Evolutionary conservation across 2,797 vertebrate genomes (phyloP), one percentile per base, ranked within the genome.

Genomic region (Anguilla obscura): DNA sequence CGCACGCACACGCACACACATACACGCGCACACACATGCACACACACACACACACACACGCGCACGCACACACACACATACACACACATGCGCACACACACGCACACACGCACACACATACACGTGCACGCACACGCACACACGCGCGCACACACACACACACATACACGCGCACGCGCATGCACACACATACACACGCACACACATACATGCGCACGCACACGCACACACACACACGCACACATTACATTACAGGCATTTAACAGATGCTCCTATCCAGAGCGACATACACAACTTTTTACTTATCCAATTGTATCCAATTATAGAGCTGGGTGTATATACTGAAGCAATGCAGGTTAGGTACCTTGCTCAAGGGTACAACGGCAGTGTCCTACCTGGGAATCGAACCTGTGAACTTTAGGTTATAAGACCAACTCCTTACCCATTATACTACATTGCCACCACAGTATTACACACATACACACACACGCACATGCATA

Each of bases 41-140:
- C 63, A 74, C 45, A 71, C 4, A 14, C 36, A 27, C 63, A 86
- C 33, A 58, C n/a, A 33, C 8, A 48, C 60, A 86, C 24, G 27
- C 66, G 84, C 27, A 88, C 45, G 10, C 45, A 79, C 76, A 60
- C 27, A 83, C 91, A 89, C 92, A 83, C 82, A 88, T 86, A 87
- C 91, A 58, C 56, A 58, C 56, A 30, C 6, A 0, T n/a, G 14
- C 48, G n/a, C 83, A 16, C 36, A 30, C 6, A 0, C 52, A 30
- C 48, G n/a, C 83, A 16, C 36, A 86, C 63, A 40, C 60, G 7
- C 7, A 71, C 6, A 1, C 52, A 18, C 9, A 30, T 24, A 16
- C 5, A 14, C 18, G 16, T 45, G 52, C 21, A 66, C 60, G 71
- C 52, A 48, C 66, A 86, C 21, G 86, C 45, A 10, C 45, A 79